Percentiles rank a stretch among this genome's conserved stretches.
Conservation (phyloP, 2,113 vertebrate species). For the Gila orcuttii region DNA sequence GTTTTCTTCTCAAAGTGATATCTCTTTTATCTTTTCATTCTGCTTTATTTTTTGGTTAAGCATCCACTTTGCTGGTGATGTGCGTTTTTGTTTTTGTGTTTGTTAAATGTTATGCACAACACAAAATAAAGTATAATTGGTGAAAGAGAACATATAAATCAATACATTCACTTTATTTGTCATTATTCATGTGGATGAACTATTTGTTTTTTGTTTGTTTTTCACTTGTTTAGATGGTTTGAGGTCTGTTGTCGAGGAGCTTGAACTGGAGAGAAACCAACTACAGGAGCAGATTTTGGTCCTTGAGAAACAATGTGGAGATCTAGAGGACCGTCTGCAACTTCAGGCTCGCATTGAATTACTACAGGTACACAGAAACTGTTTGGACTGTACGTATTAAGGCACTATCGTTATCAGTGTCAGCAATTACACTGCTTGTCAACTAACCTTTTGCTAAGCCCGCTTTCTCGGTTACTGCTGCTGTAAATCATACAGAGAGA, state of each 20-base stretch:
- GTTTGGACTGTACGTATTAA: background rate
- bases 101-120: too few relatives aligned
- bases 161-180: too few relatives aligned
- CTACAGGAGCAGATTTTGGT: constrained; percentile 90
- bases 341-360: constrained; percentile 85
- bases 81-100: too few relatives aligned
- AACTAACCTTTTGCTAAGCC: constrained; percentile 11
- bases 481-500: background rate
- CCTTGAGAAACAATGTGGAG: constrained; percentile 86
- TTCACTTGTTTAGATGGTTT: constrained; percentile 71
- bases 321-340: constrained; percentile 86
- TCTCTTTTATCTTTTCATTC: too few relatives aligned
- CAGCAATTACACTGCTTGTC: background rate
- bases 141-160: background rate
- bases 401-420: background rate
- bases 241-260: constrained; percentile 86
- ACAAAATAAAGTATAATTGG: too few relatives aligned
- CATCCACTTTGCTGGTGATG: too few relatives aligned
- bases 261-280: constrained; percentile 91
- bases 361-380: constrained; percentile 78
- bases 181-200: background rate
- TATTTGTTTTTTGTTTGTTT: background rate
- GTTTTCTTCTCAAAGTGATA: too few relatives aligned
- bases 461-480: background rate
- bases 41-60: too few relatives aligned